These are phyloP conservation scores for Balearica regulorum DNA, from an alignment of 2,797 vertebrate genomes.

Conservation along the genomic window DNA sequence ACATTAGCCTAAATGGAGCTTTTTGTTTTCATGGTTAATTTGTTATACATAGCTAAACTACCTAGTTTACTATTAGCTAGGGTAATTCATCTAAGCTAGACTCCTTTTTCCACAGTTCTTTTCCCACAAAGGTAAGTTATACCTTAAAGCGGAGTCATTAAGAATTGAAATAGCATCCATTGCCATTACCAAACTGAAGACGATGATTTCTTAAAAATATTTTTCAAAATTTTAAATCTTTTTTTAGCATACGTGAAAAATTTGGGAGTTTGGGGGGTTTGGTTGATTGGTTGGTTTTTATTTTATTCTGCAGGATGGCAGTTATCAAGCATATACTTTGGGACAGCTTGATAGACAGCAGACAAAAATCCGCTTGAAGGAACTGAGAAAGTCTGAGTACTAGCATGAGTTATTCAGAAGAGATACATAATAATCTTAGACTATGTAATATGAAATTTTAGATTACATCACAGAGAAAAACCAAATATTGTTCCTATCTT, in stretches of 20 bases:
- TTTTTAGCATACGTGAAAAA: neutral
- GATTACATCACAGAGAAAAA: neutral
- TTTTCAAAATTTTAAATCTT: neutral
- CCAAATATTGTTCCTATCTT: neutral
- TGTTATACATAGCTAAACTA: neutral
- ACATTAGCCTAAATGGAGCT: neutral
- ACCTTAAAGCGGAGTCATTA: neutral
- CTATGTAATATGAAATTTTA: neutral
- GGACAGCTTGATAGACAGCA: neutral
- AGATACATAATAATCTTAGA: neutral
- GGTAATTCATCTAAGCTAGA: neutral
- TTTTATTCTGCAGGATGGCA: neutral
- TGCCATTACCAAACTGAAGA: neutral
- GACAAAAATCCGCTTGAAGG: neutral
- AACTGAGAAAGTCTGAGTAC: neutral
- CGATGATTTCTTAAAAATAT: neutral
- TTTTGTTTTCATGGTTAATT: neutral
- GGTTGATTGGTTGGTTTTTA: neutral
- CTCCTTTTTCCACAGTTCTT: neutral
- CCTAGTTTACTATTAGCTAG: neutral
- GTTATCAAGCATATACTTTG: neutral
- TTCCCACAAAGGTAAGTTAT: neutral
- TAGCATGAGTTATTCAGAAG: neutral
- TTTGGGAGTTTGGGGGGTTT: fast-evolving
- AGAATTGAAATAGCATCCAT: neutral